Evolutionary conservation across 2,797 vertebrate genomes (phyloP).

Genomic region (Paramormyrops hopkinsi): DNA sequence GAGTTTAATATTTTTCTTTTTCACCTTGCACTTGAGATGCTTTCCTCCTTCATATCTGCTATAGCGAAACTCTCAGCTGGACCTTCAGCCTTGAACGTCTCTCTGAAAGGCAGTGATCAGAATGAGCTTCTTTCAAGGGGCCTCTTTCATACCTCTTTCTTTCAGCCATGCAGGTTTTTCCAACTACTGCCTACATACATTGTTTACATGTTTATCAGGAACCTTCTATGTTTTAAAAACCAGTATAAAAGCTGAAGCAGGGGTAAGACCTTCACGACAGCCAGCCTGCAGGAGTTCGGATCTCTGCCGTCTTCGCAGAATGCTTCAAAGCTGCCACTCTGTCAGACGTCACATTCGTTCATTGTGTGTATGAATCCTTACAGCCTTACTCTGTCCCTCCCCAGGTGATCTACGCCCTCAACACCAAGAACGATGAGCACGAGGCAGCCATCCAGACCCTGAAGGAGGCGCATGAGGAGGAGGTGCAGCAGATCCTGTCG

Average conservation of each 20-base stretch:
- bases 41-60: slow-evolving; percentile 46
- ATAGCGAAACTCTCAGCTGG: slow-evolving; percentile 40
- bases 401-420: slow-evolving; percentile 96
- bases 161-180: background rate
- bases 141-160: background rate
- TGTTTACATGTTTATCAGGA: background rate
- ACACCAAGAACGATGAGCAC: slow-evolving; percentile 97
- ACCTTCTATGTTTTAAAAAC: background rate
- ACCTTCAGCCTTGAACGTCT: slow-evolving; percentile 46
- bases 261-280: background rate
- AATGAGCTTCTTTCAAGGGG: background rate
- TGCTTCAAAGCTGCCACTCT: background rate
- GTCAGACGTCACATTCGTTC: background rate
- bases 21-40: slow-evolving; percentile 26
- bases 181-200: background rate
- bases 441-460: slow-evolving; percentile 91
- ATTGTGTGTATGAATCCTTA: background rate
- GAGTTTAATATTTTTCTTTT: slow-evolving; percentile 16
- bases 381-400: slow-evolving; percentile 24
- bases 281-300: background rate
- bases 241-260: background rate
- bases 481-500: slow-evolving; percentile 94
- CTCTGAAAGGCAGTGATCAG: slow-evolving; percentile 49
- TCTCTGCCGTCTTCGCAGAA: too few relatives aligned
- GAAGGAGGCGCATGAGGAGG: slow-evolving; percentile 95